Percentiles rank a stretch among this genome's conserved stretches.
phyloP scores from a whole-genome alignment of 2,113 vertebrate species.

The Ivindomyrus marchei region DNA sequence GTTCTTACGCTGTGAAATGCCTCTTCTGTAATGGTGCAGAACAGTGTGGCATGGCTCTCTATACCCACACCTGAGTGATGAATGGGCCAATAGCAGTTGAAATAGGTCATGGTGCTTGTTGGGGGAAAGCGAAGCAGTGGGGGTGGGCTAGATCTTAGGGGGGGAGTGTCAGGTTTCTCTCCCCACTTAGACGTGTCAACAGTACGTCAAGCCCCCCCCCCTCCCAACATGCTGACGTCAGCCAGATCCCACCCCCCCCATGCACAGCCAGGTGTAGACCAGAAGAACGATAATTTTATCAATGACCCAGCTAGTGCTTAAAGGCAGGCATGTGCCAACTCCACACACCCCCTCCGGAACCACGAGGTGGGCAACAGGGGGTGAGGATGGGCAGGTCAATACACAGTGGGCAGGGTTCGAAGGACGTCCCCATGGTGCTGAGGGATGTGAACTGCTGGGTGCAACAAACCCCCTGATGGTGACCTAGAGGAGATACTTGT shows the following conservation, averaged over 20 bases:
- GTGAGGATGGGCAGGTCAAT: neutral
- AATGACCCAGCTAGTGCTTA: neutral
- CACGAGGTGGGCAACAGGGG: slow-evolving; percentile 6
- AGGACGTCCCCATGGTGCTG: neutral
- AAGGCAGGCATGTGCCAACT: slow-evolving; percentile 13
- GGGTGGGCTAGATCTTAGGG: too few relatives aligned
- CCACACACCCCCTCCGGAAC: neutral
- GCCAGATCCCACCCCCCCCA: neutral
- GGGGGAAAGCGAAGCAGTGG: slow-evolving; percentile 50
- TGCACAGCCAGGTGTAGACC: neutral
- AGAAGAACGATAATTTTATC: neutral
- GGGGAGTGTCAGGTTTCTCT: too few relatives aligned
- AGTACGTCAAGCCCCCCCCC: neutral
- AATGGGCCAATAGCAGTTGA: slow-evolving; percentile 49
- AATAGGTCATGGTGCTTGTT: slow-evolving; percentile 57
- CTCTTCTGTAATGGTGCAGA: slow-evolving; percentile 47
- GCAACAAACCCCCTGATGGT: neutral
- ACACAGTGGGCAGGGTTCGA: neutral
- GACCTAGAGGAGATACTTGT: neutral
- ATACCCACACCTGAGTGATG: slow-evolving; percentile 48
- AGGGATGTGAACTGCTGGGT: neutral
- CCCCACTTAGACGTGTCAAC: too few relatives aligned
- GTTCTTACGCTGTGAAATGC: slow-evolving; percentile 53
- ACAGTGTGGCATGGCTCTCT: slow-evolving; percentile 32
- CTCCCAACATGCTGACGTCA: neutral